Evolutionary conservation across 1,140 invertebrate species (phyloP).

Genomic region (Steinernema khuongi): DNA sequence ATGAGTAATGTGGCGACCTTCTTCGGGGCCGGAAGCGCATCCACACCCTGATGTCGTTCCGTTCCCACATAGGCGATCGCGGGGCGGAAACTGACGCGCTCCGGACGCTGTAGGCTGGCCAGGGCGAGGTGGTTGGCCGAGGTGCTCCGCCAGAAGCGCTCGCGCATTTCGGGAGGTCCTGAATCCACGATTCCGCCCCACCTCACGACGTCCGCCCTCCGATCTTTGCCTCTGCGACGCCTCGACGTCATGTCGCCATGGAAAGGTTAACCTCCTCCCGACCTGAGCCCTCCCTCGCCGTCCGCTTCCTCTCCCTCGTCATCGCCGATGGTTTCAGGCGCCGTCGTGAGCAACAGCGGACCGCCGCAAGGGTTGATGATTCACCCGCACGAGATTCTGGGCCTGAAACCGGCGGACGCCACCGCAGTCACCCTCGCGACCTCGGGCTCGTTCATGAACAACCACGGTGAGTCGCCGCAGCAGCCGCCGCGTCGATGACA

Average conservation of each 20-base stretch:
- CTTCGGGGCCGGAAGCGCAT: too few species aligned
- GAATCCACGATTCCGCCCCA: too few species aligned
- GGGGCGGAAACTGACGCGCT: too few species aligned
- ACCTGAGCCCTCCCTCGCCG: background rate
- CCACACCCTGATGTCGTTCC: too few species aligned
- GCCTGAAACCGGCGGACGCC: conserved; percentile 27
- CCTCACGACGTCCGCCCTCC: background rate
- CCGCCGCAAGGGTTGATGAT: background rate
- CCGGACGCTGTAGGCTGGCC: too few species aligned
- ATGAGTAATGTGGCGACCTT: too few species aligned
- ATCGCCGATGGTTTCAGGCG: background rate
- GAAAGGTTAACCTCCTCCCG: background rate
- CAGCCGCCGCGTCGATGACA: background rate
- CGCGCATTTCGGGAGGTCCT: too few species aligned
- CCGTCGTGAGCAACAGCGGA: conserved; percentile 11
- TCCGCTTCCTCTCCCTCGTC: background rate
- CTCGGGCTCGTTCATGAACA: conserved; percentile 21
- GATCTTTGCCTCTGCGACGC: background rate
- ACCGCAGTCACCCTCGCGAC: conserved; percentile 31
- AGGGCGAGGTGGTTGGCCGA: too few species aligned
- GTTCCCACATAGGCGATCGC: too few species aligned
- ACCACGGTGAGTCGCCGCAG: conserved; percentile 32
- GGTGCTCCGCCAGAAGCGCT: too few species aligned
- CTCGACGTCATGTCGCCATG: background rate
- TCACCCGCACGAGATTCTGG: conserved; percentile 26